phyloP scores from a whole-genome alignment of 2,797 vertebrate genomes.

The Ara ararauna region DNA sequence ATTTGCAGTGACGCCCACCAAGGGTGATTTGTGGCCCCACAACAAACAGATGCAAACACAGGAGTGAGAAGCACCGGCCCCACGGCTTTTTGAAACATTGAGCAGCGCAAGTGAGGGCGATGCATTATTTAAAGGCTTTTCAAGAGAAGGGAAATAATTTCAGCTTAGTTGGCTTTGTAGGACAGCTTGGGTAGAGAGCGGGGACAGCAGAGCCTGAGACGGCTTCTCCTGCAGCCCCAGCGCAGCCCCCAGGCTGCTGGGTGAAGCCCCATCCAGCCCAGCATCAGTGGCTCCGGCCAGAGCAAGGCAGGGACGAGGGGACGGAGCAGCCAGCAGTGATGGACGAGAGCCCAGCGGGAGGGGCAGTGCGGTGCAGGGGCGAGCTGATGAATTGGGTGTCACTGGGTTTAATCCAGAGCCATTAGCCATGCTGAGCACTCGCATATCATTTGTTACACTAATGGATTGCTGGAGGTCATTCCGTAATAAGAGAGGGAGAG shows the following conservation, averaged over 20 bases:
- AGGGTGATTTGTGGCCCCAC: not conserved
- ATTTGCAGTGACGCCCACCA: not conserved
- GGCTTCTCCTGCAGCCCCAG: not conserved
- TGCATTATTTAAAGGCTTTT: constrained; percentile 59
- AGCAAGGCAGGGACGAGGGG: not conserved
- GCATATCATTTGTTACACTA: constrained; percentile 44
- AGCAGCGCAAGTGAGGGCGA: not conserved
- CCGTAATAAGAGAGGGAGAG: constrained; percentile 52
- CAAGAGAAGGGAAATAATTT: constrained; percentile 45
- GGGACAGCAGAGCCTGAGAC: not conserved
- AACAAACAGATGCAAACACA: not conserved
- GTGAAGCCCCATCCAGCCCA: accelerated
- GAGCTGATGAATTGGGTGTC: constrained; percentile 13
- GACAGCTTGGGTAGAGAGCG: not conserved
- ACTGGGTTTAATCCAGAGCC: not conserved
- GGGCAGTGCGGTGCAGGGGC: not conserved
- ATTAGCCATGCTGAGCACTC: constrained; percentile 32
- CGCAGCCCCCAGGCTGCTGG: not conserved
- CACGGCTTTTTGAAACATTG: not conserved
- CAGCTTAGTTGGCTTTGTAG: constrained; percentile 73
- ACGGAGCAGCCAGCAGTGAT: not conserved
- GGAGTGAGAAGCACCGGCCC: not conserved
- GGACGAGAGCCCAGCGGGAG: not conserved
- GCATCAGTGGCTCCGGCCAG: accelerated
- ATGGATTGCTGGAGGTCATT: constrained; percentile 68